Evolutionary conservation across 2,113 vertebrate species (phyloP), one percentile per base, ranked within the genome.

Genomic region (Ellobius talpinus): DNA sequence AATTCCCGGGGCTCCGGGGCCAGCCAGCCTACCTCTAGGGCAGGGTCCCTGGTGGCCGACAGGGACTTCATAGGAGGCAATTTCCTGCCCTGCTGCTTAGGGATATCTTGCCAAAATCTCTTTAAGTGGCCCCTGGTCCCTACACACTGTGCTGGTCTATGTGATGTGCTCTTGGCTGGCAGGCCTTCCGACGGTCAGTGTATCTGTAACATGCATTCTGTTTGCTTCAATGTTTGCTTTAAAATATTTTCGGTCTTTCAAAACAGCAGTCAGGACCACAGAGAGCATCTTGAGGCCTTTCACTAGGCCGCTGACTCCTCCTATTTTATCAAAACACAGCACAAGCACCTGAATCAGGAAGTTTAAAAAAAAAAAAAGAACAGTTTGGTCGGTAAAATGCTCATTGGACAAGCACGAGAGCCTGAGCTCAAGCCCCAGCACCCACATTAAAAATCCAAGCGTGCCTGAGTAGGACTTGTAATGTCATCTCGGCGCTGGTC

Each of bases 21-120:
- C 24, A 42, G n/a, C 39, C 24, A 42, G 81, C 13, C 24, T 29
- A 9, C 58, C 82, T 33, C 0, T 10, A 42, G 0, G 9, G 26
- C n/a, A 47, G 26, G 14, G 19, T 45, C n/a, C n/a, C n/a, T n/a
- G n/a, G n/a, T n/a, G 58, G 58, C 58, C 10, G 26, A 5, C 0
- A 5, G 50, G 2, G 19, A 52, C 52, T 33, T 55, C 61, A 26
- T 24, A 42, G 47, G 13, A 10, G 31, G 11, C 0, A n/a, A 10
- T 16, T 33, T 70, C 42, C 17, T 26, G 14, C 7, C 11, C 26
- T 14, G 1, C 1, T 3, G 73, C 11, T 39, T 66, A 16, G 42
- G 2, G 72, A 29, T 23, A 0, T 14, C 31, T 47, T 14, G 5
- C n/a, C n/a, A 8, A 31, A 29, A 10, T 52, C 58, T 36, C 5